Percentiles rank a stretch among this genome's conserved stretches.
These are phyloP conservation scores for Narcine bancroftii DNA, from an alignment of 2,113 vertebrate species.

Conservation along the genomic window DNA sequence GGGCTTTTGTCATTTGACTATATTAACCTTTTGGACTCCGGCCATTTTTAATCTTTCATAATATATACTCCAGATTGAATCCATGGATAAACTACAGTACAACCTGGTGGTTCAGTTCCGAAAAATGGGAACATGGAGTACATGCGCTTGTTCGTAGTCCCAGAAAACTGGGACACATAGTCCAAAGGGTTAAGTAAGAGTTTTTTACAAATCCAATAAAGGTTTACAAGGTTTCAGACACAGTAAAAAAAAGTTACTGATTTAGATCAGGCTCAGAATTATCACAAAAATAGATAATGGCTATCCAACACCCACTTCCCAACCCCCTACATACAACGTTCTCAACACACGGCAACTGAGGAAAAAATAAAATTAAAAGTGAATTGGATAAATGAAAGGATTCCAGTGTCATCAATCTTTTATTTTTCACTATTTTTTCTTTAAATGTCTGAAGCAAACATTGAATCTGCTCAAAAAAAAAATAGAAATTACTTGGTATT, in stretches of 20 bases:
- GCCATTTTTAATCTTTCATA: too few species aligned
- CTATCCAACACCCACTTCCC: too few species aligned
- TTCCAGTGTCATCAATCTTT: background rate
- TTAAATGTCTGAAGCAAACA: background rate
- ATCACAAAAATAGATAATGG: background rate
- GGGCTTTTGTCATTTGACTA: background rate
- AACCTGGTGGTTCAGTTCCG: too few species aligned
- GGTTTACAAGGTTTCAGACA: background rate
- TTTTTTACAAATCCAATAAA: background rate
- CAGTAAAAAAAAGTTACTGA: background rate
- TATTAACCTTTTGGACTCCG: too few species aligned
- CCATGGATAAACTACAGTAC: too few species aligned
- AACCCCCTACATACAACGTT: background rate
- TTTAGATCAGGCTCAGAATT: background rate
- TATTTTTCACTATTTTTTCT: background rate
- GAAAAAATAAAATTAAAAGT: background rate
- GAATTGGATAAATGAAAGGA: background rate
- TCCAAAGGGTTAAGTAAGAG: too few species aligned
- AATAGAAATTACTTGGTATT: background rate
- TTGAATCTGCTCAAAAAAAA: background rate
- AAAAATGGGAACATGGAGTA: too few species aligned
- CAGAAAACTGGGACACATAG: too few species aligned
- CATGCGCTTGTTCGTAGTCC: too few species aligned
- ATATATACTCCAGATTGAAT: too few species aligned
- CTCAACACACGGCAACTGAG: background rate